A percentile compares a stretch with the other conserved stretches of the same genome.
These are phyloP conservation scores for Trogon surrucura DNA, from an alignment of 2,113 vertebrate genomes.

Conservation along the genomic window DNA sequence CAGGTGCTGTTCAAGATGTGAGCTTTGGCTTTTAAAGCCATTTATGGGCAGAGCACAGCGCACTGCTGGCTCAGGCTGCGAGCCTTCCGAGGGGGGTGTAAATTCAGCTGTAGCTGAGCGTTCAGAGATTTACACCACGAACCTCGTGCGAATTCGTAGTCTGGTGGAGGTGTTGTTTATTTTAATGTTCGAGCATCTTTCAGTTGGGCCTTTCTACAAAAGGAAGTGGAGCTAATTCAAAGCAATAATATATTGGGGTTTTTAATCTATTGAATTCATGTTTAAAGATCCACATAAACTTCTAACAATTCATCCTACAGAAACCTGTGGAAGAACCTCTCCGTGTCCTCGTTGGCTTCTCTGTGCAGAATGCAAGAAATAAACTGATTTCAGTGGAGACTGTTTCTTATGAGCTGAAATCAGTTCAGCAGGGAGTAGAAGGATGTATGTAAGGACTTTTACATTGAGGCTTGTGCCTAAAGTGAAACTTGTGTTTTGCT, in stretches of 20 bases:
- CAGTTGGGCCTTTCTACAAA: neutral
- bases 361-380: neutral
- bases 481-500: neutral
- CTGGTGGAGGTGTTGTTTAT: neutral
- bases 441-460: neutral
- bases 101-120: neutral
- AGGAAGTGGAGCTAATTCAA: neutral
- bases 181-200: neutral
- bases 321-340: neutral
- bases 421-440: neutral
- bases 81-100: neutral
- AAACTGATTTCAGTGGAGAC: neutral
- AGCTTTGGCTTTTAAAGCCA: slow-evolving; percentile 19
- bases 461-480: neutral
- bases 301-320: neutral
- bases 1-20: slow-evolving; percentile 16
- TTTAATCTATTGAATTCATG: neutral
- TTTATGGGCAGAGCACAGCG: slow-evolving; percentile 33
- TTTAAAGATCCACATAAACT: neutral
- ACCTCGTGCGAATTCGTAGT: neutral
- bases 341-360: neutral
- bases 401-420: neutral
- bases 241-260: neutral
- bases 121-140: neutral
- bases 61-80: neutral